Conservation (phyloP, 2,888 invertebrate genomes). For the Sminthurides aquaticus region DNA sequence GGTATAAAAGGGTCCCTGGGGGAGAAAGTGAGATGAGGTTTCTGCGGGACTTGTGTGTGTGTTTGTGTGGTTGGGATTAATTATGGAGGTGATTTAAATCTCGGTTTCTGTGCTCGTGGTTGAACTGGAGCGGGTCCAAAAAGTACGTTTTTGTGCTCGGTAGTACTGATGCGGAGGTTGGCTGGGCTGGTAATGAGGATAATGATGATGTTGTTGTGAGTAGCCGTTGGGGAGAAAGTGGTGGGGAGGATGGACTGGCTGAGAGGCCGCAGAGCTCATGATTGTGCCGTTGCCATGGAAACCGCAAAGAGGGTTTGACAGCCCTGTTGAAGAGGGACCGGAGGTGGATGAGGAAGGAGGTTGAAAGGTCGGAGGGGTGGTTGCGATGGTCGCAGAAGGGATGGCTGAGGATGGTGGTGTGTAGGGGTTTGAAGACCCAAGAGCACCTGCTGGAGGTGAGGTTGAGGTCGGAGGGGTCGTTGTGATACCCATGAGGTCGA, state of each 20-base stretch:
- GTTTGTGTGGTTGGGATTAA: neutral
- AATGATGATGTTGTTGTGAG: conserved; percentile 12
- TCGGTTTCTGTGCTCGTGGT: conserved; percentile 42
- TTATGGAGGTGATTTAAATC: conserved; percentile 30
- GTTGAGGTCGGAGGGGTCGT: neutral
- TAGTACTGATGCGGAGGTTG: conserved; percentile 31
- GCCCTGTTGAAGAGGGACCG: neutral
- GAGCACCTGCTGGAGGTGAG: neutral
- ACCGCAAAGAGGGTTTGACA: neutral
- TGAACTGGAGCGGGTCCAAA: conserved; percentile 41
- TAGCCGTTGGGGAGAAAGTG: neutral
- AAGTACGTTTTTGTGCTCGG: conserved; percentile 40
- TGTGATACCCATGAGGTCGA: neutral
- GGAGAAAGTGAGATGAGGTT: too few species aligned
- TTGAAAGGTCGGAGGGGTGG: neutral
- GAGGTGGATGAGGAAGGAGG: neutral
- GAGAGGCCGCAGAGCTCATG: neutral
- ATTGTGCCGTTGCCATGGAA: conserved; percentile 15
- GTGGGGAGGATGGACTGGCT: too few species aligned
- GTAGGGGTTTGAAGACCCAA: neutral
- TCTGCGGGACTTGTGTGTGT: neutral
- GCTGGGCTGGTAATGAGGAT: neutral
- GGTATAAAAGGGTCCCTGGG: too few species aligned
- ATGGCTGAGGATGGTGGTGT: neutral
- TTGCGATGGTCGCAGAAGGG: neutral